phyloP scores from a whole-genome alignment of 2,797 vertebrate genomes.

The Hydrophis major region DNA sequence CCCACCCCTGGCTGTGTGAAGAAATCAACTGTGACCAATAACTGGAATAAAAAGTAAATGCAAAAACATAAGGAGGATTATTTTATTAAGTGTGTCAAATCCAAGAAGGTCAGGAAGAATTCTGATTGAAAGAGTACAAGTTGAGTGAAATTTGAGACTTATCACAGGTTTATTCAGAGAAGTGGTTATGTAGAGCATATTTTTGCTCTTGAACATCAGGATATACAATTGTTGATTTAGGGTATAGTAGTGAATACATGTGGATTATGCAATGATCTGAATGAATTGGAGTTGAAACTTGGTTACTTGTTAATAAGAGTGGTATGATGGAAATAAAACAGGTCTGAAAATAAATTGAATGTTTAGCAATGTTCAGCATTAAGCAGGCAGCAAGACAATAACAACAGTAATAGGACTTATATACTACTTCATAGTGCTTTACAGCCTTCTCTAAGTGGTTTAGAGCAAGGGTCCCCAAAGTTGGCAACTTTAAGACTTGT shows the following conservation, averaged over 20 bases:
- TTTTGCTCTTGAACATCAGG: not conserved
- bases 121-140: not conserved
- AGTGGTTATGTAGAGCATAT: not conserved
- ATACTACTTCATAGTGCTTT: not conserved
- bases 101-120: not conserved
- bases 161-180: not conserved
- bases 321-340: not conserved
- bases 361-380: not conserved
- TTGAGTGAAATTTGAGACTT: not conserved
- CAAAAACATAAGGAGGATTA: not conserved
- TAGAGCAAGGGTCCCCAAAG: not conserved
- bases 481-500: too few relatives aligned
- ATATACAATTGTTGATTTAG: not conserved
- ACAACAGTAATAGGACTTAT: not conserved
- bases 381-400: not conserved
- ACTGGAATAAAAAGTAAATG: not conserved
- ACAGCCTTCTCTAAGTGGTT: not conserved
- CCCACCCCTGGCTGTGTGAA: not conserved
- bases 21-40: not conserved
- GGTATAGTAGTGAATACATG: not conserved
- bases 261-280: not conserved
- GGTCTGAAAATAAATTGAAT: not conserved
- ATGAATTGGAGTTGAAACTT: not conserved
- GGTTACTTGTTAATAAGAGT: not conserved
- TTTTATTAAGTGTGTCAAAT: not conserved